phyloP scores from a whole-genome alignment of 1,140 invertebrate species.

The Achatina immaculata region DNA sequence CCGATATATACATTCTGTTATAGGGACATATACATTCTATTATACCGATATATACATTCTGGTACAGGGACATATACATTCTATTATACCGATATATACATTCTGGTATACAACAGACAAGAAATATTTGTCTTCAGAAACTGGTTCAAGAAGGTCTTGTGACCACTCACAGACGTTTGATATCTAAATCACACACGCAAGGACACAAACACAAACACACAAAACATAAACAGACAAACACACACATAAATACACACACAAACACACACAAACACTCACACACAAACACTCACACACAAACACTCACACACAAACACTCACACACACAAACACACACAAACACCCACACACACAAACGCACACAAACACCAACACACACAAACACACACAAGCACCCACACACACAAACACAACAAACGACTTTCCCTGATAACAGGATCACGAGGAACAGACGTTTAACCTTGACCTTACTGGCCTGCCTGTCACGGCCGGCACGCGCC shows the following conservation, averaged over 20 bases:
- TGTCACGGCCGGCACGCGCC: slow-evolving; percentile 6
- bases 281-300: not conserved
- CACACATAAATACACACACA: not conserved
- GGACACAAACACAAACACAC: not conserved
- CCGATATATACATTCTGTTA: too few species aligned
- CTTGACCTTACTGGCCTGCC: not conserved
- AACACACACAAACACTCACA: not conserved
- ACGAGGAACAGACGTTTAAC: not conserved
- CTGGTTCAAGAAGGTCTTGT: too few species aligned
- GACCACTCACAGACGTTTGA: too few species aligned
- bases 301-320: not conserved
- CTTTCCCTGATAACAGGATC: not conserved
- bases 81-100: too few species aligned
- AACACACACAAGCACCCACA: not conserved
- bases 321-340: not conserved
- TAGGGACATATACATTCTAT: too few species aligned
- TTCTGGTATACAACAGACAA: too few species aligned
- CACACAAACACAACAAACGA: not conserved
- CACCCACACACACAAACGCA: not conserved
- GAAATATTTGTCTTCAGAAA: too few species aligned
- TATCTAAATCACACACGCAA: too few species aligned
- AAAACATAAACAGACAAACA: not conserved
- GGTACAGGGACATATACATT: too few species aligned
- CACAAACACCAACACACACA: not conserved
- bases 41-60: too few species aligned